Evolutionary conservation across 2,113 vertebrate genomes (phyloP).

Genomic region (Choloepus hoffmanni): DNA sequence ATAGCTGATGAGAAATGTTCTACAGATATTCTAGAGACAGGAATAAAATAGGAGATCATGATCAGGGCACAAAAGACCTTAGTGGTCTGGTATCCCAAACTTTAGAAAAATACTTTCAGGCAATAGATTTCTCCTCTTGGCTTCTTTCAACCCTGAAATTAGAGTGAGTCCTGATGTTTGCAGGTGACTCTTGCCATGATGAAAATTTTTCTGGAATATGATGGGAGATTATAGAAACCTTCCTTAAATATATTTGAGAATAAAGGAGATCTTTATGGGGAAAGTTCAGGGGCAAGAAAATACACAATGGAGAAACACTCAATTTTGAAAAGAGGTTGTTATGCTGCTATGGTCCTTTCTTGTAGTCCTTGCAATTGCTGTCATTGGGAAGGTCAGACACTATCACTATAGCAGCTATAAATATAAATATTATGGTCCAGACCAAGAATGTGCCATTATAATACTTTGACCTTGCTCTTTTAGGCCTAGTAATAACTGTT

Average conservation of each 20-base stretch:
- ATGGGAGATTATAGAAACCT: background rate
- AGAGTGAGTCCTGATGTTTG: background rate
- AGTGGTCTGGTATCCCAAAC: background rate
- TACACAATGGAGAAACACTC: background rate
- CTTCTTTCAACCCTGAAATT: slow-evolving; percentile 19
- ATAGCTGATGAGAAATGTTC: background rate
- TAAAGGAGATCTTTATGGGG: background rate
- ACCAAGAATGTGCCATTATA: background rate
- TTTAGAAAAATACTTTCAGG: background rate
- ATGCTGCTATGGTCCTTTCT: background rate
- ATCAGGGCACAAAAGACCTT: background rate
- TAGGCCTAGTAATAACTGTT: background rate
- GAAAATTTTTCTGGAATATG: background rate
- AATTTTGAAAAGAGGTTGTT: background rate
- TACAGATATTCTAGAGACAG: background rate
- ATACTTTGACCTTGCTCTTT: slow-evolving; percentile 52
- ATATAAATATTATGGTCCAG: background rate
- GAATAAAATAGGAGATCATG: background rate
- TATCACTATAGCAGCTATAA: background rate
- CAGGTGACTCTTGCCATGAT: background rate
- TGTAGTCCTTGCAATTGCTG: background rate
- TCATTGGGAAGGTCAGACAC: background rate
- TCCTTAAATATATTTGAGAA: background rate
- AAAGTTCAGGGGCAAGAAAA: background rate
- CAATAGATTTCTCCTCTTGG: background rate